A percentile compares a stretch with the other conserved stretches of the same genome.
These are phyloP conservation scores for Maconellicoccus hirsutus DNA, from an alignment of 1,140 invertebrate species.

Conservation along the genomic window DNA sequence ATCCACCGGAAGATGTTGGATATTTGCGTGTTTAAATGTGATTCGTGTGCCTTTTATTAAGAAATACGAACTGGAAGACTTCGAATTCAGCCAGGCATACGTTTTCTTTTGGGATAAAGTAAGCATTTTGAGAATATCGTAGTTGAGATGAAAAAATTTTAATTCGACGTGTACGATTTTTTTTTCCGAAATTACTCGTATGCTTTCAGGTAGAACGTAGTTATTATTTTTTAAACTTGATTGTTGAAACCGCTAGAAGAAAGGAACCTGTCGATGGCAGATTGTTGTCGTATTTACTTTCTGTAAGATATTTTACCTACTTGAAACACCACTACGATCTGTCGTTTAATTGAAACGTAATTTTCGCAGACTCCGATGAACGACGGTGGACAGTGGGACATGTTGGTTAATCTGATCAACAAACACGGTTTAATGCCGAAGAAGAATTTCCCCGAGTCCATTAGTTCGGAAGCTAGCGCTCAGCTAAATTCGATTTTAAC, in stretches of 20 bases:
- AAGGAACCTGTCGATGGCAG: slow-evolving; percentile 65
- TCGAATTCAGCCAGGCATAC: slow-evolving; percentile 81
- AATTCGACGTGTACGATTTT: no score
- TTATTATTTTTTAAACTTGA: slow-evolving; percentile 72
- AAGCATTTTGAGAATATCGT: slow-evolving; percentile 22
- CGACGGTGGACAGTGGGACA: slow-evolving; percentile 88
- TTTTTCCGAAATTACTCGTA: slow-evolving; percentile 5
- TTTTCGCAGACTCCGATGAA: slow-evolving; percentile 53
- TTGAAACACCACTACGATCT: no score
- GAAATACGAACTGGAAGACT: slow-evolving; percentile 68
- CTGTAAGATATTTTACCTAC: slow-evolving; percentile 36
- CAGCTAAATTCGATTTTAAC: slow-evolving; percentile 65
- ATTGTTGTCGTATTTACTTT: slow-evolving; percentile 60
- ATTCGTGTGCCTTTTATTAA: slow-evolving; percentile 79
- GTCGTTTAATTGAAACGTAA: no score
- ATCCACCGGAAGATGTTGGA: slow-evolving; percentile 73
- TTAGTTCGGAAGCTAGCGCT: slow-evolving; percentile 55
- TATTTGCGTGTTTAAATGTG: slow-evolving; percentile 74
- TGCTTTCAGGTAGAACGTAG: slow-evolving; percentile 58
- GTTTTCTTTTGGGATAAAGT: slow-evolving; percentile 86
- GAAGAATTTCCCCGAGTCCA: slow-evolving; percentile 69
- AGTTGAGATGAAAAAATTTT: no score
- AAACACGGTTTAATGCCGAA: slow-evolving; percentile 83
- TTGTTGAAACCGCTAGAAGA: slow-evolving; percentile 58
- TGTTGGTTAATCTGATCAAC: slow-evolving; percentile 74